These are phyloP conservation scores for Rutpela maculata DNA, from an alignment of 2,888 invertebrate species.

Conservation along the genomic window DNA sequence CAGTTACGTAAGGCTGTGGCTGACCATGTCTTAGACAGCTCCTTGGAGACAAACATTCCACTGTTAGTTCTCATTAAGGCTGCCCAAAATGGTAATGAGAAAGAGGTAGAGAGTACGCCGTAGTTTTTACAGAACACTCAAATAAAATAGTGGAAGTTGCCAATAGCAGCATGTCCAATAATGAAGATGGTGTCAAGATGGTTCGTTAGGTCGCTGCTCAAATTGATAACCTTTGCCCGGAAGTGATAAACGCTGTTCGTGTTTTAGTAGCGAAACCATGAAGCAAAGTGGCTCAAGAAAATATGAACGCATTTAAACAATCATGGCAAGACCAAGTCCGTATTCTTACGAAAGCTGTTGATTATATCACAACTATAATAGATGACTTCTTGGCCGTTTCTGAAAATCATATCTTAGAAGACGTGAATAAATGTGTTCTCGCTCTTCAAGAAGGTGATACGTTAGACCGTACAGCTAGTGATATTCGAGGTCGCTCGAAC, in stretches of 20 bases:
- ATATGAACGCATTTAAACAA: constrained; percentile 96
- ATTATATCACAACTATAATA: constrained; percentile 98
- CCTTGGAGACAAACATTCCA: constrained; percentile 97
- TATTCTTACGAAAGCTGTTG: constrained; percentile 97
- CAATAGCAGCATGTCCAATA: constrained; percentile 98
- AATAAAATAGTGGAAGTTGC: constrained; percentile 98
- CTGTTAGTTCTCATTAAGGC: constrained; percentile 95
- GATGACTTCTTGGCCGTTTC: constrained; percentile 99
- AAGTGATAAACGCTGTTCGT: constrained; percentile 97
- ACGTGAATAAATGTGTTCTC: constrained; percentile 97
- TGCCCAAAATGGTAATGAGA: too few relatives aligned
- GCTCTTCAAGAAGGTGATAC: constrained; percentile 93
- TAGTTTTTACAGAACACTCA: constrained; percentile 97
- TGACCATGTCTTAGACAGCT: constrained; percentile 96
- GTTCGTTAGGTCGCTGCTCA: constrained; percentile 97
- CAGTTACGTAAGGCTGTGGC: constrained; percentile 98
- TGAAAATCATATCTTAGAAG: constrained; percentile 98
- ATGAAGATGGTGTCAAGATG: constrained; percentile 99
- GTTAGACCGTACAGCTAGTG: constrained; percentile 90
- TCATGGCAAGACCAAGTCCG: constrained; percentile 96
- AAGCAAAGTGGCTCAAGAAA: constrained; percentile 97
- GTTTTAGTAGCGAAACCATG: constrained; percentile 93
- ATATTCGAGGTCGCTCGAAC: constrained; percentile 94
- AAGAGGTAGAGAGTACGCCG: constrained; percentile 95
- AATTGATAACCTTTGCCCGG: constrained; percentile 95